phyloP scores from a whole-genome alignment of 2,113 vertebrate species.

The Marmota monax region DNA sequence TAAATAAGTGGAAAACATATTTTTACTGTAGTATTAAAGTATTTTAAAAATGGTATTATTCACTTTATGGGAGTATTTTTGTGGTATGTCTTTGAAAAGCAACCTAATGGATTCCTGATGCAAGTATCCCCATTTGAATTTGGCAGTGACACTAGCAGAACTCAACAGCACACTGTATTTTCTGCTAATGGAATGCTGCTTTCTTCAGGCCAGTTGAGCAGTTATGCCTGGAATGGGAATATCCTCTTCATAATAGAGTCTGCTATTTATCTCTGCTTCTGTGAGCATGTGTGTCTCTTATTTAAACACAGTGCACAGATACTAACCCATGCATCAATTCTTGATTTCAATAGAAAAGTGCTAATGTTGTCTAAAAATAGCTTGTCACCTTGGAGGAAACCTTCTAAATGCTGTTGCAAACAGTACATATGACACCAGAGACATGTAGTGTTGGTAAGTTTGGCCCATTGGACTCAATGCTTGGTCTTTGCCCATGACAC shows the following conservation, averaged over 20 bases:
- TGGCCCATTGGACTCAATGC: neutral
- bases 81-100: neutral
- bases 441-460: neutral
- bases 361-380: neutral
- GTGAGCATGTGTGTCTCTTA: neutral
- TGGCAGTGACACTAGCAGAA: neutral
- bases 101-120: neutral
- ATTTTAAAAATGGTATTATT: neutral
- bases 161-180: neutral
- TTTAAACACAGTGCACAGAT: neutral
- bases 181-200: neutral
- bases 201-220: neutral
- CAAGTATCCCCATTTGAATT: neutral
- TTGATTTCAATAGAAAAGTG: neutral
- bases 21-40: neutral
- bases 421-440: neutral
- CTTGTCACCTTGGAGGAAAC: neutral
- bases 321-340: neutral
- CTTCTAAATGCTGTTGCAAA: neutral
- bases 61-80: neutral
- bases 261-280: constrained; percentile 15
- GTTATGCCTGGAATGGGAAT: neutral
- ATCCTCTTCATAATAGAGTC: neutral
- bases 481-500: neutral
- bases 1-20: neutral